Evolutionary conservation across 2,888 invertebrate genomes (phyloP).

Genomic region (Drosophila kuntzei): DNA sequence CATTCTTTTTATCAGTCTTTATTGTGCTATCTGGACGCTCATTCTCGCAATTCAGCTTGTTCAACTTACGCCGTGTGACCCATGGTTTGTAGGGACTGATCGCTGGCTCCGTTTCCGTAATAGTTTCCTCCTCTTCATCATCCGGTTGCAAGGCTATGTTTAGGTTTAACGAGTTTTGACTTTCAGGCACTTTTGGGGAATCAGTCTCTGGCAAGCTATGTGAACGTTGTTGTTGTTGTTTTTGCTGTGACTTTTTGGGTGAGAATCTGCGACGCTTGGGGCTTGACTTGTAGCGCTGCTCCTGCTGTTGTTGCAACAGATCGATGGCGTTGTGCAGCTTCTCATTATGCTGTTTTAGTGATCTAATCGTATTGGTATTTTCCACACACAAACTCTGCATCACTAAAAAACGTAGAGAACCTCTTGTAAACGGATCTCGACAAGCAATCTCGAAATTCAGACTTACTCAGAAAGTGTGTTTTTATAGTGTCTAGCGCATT

Average conservation of each 20-base stretch:
- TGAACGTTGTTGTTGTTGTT: conserved; percentile 5
- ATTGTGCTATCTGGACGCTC: conserved; percentile 33
- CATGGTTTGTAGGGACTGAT: conserved; percentile 63
- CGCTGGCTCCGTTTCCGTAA: conserved; percentile 70
- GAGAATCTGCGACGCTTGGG: conserved; percentile 45
- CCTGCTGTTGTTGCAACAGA: conserved; percentile 42
- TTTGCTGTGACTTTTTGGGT: conserved; percentile 37
- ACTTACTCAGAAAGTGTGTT: conserved; percentile 79
- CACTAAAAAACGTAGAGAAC: conserved; percentile 42
- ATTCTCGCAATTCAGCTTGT: conserved; percentile 60
- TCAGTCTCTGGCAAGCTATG: conserved; percentile 15
- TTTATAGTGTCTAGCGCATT: conserved; percentile 71
- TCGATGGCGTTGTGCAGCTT: conserved; percentile 63
- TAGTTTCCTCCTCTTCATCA: conserved; percentile 64
- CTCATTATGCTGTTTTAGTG: conserved; percentile 62
- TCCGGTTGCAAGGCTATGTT: conserved; percentile 78
- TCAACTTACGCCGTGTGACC: conserved; percentile 33
- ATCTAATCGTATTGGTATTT: conserved; percentile 34
- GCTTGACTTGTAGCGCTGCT: conserved; percentile 21
- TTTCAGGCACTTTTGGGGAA: conserved; percentile 34
- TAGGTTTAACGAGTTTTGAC: conserved; percentile 70
- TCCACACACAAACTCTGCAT: conserved; percentile 49
- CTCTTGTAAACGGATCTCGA: conserved; percentile 25
- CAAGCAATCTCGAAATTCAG: background rate
- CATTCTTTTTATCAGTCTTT: conserved; percentile 4